A percentile compares a stretch with the other conserved stretches of the same genome.
These are phyloP conservation scores for Dynastes grantii DNA, from an alignment of 2,888 invertebrate species.

Conservation along the genomic window DNA sequence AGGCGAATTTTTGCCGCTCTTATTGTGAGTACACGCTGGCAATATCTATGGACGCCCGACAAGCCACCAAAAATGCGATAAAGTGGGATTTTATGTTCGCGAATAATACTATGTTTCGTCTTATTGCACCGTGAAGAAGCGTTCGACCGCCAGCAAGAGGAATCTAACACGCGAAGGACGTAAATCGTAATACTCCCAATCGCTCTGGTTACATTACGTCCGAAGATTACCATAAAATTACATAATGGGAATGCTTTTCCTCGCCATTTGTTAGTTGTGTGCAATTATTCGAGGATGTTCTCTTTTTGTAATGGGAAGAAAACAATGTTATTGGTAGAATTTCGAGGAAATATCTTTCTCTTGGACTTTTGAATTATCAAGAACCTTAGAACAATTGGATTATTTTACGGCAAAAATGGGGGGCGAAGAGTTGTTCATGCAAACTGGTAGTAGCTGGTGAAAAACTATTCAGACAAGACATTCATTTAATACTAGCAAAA, in stretches of 20 bases:
- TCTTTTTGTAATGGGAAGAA: no score
- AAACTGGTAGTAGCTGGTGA: no score
- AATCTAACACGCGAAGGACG: not conserved
- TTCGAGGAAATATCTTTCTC: no score
- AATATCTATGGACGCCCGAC: not conserved
- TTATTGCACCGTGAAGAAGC: not conserved
- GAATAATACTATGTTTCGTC: slow-evolving; percentile 14
- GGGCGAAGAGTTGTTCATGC: no score
- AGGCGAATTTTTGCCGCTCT: not conserved
- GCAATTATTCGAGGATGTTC: no score
- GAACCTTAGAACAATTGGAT: no score
- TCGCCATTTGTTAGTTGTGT: not conserved
- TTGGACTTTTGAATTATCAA: no score
- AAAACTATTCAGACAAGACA: no score
- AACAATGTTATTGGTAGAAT: no score
- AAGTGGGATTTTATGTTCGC: slow-evolving; percentile 16
- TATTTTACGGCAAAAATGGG: no score
- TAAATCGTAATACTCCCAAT: slow-evolving; percentile 25
- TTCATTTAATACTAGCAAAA: no score
- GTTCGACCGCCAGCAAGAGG: not conserved
- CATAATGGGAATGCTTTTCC: not conserved
- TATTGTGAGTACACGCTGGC: not conserved
- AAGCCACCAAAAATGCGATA: slow-evolving; percentile 13
- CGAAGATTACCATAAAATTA: slow-evolving; percentile 25
- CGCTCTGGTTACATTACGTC: no score